Percentiles rank a stretch among this genome's conserved stretches.
phyloP scores from a whole-genome alignment of 2,113 vertebrate species.

The Paramormyrops kingsleyae region DNA sequence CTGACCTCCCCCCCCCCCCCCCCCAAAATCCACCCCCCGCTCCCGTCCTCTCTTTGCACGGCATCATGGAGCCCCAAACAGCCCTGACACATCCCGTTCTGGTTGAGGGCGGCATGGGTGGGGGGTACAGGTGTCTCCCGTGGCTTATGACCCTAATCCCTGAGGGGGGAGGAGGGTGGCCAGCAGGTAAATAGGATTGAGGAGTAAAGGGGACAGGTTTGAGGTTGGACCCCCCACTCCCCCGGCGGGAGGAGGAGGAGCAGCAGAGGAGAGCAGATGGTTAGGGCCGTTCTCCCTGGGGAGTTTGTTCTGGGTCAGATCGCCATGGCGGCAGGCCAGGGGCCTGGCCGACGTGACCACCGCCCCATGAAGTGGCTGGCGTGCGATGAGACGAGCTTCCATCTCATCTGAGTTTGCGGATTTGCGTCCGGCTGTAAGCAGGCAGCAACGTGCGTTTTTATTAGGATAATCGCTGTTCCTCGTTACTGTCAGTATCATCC shows the following conservation, averaged over 20 bases:
- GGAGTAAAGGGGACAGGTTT: background rate
- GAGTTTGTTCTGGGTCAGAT: background rate
- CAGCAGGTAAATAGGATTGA: background rate
- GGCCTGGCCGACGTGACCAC: background rate
- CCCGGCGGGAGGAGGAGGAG: background rate
- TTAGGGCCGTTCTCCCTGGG: background rate
- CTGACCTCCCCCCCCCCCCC: background rate
- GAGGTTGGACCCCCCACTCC: background rate
- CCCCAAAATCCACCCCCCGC: background rate
- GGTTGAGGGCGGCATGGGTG: background rate
- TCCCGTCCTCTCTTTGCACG: background rate
- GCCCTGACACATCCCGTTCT: background rate
- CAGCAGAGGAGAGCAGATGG: slow-evolving; percentile 4
- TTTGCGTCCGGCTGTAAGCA: background rate
- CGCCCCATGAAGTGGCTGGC: background rate
- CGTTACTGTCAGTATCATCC: background rate
- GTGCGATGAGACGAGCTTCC: background rate
- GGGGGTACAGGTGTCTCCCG: background rate
- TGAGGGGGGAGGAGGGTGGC: background rate
- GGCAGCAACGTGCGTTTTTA: background rate
- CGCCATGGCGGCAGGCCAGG: background rate
- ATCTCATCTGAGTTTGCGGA: background rate
- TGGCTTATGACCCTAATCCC: background rate
- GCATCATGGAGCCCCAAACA: background rate
- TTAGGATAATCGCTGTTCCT: background rate